Conservation (phyloP, 2,113 vertebrate species). For the Henicopernis longicauda region DNA sequence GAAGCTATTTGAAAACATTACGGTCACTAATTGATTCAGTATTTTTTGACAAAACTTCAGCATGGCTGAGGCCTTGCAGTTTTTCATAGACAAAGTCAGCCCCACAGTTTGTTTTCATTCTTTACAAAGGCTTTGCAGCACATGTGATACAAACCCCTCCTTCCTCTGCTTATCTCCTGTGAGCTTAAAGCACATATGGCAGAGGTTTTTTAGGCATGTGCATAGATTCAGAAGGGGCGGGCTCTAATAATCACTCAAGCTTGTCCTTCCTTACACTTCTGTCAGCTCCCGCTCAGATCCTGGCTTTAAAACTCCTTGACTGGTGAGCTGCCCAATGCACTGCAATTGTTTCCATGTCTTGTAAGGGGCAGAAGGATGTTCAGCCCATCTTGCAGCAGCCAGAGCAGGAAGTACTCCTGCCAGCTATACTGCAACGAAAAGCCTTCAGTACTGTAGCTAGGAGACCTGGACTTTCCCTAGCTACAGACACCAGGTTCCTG, state of each 20-base stretch:
- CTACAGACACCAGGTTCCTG: neutral
- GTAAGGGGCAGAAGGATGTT: neutral
- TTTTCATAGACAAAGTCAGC: neutral
- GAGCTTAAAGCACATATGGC: neutral
- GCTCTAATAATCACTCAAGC: neutral
- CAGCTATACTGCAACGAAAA: neutral
- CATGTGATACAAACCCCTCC: neutral
- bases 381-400: neutral
- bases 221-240: neutral
- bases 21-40: neutral
- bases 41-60: conserved; percentile 5
- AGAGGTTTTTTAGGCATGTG: neutral
- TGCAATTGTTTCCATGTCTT: neutral
- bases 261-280: neutral
- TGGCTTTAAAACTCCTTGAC: neutral
- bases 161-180: neutral
- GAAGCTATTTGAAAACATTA: neutral
- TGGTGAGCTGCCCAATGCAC: neutral
- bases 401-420: neutral
- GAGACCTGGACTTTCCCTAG: neutral
- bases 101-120: conserved; percentile 1
- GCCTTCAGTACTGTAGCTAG: neutral
- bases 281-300: neutral
- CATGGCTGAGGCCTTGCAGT: neutral
- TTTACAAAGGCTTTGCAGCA: neutral